Evolutionary conservation across 2,113 vertebrate species (phyloP), one percentile per base, ranked within the genome.

Genomic region (Barnardius zonarius): DNA sequence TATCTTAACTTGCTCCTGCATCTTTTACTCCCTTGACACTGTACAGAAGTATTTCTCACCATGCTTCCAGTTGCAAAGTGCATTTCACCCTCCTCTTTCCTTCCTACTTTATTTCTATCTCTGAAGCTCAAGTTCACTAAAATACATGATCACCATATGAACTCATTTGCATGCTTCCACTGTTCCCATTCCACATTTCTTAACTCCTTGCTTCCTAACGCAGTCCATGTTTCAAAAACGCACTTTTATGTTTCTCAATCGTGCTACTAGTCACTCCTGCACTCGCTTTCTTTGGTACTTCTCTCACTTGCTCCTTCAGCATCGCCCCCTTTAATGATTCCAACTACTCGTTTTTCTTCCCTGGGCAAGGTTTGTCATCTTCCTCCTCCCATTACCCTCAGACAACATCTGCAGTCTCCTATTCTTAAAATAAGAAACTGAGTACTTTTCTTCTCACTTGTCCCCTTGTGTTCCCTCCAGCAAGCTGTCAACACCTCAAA

Each of bases 401-500:
- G 51, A 79, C 87, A 91, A 61, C 46, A 59, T 70, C 75, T 35
- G 10, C 67, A 67, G 68, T 25, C 64, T 86, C 55, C 64, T 43
- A 44, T 43, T 86, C 54, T 55, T 74, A 70, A 93, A 77, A 37
- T 49, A 92, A 80, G 89, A 87, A 94, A 90, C 37, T 6, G 10
- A 93, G 41, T 43, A 59, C 28, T 93, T 52, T 73, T 37, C 62
- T 31, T 91, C 72, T 86, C 52, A 87, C 39, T 76, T 25, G 1
- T 81, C 37, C 64, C 49, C 27, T 54, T 0, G 0, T 48, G 41
- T 33, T 84, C 87, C 67, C 79, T 94, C 78, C 43, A 93, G 75
- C 31, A 90, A 90, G n/a, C 79, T 96, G 92, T 95, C 94, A 97
- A 94, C 74, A 90, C 61, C 49, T 91, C 63, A 66, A 81, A 88